phyloP scores from a whole-genome alignment of 2,113 vertebrate species.

The Promerops cafer region DNA sequence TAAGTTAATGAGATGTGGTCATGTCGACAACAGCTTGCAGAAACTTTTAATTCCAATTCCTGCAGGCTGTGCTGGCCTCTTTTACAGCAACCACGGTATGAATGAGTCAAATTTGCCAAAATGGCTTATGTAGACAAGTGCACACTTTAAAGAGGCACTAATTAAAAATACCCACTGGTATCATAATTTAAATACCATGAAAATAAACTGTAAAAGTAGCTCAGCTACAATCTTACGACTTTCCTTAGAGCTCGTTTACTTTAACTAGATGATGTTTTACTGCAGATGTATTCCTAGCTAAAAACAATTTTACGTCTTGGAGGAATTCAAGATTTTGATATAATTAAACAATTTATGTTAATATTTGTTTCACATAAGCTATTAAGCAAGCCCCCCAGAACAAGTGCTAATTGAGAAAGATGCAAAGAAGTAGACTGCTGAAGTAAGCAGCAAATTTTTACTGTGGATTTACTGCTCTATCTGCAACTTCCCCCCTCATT shows the following conservation, averaged over 20 bases:
- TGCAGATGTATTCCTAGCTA: constrained; percentile 53
- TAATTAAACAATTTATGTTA: constrained; percentile 76
- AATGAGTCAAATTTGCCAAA: constrained; percentile 81
- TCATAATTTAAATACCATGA: constrained; percentile 81
- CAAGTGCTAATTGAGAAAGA: constrained; percentile 66
- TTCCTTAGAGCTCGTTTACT: constrained; percentile 69
- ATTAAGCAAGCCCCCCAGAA: constrained; percentile 66
- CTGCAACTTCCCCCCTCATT: constrained; percentile 21
- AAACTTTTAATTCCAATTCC: constrained; percentile 80
- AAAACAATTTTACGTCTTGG: constrained; percentile 69
- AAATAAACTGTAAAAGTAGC: constrained; percentile 78
- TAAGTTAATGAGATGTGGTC: constrained; percentile 82
- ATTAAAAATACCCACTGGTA: constrained; percentile 84
- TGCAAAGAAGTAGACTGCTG: constrained; percentile 51
- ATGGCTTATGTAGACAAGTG: constrained; percentile 80
- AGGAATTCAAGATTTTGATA: constrained; percentile 69
- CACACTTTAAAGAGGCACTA: constrained; percentile 74
- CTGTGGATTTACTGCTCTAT: constrained; percentile 46
- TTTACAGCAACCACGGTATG: constrained; percentile 75
- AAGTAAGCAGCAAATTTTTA: constrained; percentile 43
- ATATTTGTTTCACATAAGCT: constrained; percentile 75
- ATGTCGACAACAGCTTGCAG: constrained; percentile 80
- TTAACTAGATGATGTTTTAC: constrained; percentile 67
- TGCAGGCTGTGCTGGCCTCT: constrained; percentile 79
- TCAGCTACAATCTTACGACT: constrained; percentile 65